Evolutionary conservation across 1,140 invertebrate genomes (phyloP).

Genomic region (Leptoteleia sp.): DNA sequence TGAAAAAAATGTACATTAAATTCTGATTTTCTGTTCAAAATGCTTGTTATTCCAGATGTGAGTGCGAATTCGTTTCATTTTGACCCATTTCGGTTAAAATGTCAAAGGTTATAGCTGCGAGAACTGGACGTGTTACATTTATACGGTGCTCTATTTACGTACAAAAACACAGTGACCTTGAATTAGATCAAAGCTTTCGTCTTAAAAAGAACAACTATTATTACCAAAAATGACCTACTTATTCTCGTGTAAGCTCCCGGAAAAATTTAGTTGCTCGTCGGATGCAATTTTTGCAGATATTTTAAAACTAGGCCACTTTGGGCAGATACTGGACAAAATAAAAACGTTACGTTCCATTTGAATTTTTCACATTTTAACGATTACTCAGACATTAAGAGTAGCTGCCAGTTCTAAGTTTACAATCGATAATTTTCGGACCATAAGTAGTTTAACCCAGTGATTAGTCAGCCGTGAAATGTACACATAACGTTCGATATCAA

Average conservation of each 20-base stretch:
- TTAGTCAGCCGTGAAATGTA: constrained; percentile 15
- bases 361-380: constrained; percentile 6
- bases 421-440: constrained; percentile 26
- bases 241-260: neutral
- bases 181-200: constrained; percentile 26
- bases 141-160: constrained; percentile 4
- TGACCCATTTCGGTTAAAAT: constrained; percentile 13
- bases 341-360: constrained; percentile 13
- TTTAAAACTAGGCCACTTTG: constrained; percentile 34
- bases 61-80: constrained; percentile 3
- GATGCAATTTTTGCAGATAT: constrained; percentile 33
- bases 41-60: neutral
- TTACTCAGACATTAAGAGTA: neutral
- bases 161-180: constrained; percentile 25
- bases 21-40: neutral
- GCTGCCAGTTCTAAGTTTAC: neutral
- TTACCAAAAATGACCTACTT: constrained; percentile 47
- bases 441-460: constrained; percentile 24
- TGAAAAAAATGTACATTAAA: neutral
- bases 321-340: constrained; percentile 6
- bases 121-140: constrained; percentile 6
- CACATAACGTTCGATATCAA: too few species aligned
- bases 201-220: constrained; percentile 29
- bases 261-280: constrained; percentile 18
- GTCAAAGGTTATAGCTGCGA: constrained; percentile 10